Base-by-base conservation (phyloP, 2,113 vertebrate species). In the Planiliza haematocheilus region DNA sequence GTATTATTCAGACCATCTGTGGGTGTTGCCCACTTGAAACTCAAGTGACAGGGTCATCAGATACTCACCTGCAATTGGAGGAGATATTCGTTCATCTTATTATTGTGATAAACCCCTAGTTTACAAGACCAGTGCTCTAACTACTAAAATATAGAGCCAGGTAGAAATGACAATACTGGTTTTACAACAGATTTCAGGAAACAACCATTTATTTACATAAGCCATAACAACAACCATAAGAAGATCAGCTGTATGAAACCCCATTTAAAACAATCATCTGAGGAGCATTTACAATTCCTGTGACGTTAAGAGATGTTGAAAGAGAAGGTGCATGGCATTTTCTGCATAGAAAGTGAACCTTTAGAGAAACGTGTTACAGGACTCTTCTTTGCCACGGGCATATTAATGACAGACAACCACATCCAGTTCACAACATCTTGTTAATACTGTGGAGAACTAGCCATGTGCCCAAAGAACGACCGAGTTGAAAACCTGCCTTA, bases 191-290 rank as follows among this genome's bases (percentile, higher is more conserved):
- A 46, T 46, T 73, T 70, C 46, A 77, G 60, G 50, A 81, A 80
- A 81, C 43, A 1, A 49, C 2, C n/a, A 16, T 91, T 91, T 86
- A 88, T 86, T 88, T 48, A 69, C 61, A 86, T 67, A 84, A 79
- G 66, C 77, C 70, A 68, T 42, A 53, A 72, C 43, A 60, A 53
- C 37, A 83, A 67, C 16, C 57, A 34, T 82, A 64, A 86, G 42
- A 87, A 83, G 20, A 74, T 20, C 17, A 12, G 42, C 50, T 74
- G 60, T 56, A 74, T 77, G 30, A n/a, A 61, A 76, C 61, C 79
- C 34, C 13, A 64, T 51, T 39, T 24, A 75, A 9, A 63, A 49
- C 41, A 62, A 66, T 77, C 17, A 41, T 59, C 17, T 63, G 50
- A 61, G 39, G 65, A 66, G 58, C 30, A 30, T 70, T 79, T 77